Percentiles rank a stretch among this genome's conserved stretches.
Conservation (phyloP, 2,888 invertebrate species). For the Heliconius ismenius region DNA sequence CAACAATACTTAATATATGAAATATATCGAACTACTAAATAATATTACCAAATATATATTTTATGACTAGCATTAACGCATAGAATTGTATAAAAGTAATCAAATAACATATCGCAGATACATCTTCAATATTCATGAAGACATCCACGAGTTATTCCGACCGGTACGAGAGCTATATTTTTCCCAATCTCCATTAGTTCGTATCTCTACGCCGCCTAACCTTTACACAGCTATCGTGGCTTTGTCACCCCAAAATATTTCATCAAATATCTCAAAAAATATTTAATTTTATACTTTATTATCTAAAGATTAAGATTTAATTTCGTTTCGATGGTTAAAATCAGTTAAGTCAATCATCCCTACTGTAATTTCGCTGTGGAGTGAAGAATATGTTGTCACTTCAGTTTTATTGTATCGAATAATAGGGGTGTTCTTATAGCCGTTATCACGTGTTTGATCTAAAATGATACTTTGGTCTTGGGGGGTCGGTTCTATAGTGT, state of each 20-base stretch:
- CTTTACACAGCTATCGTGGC: conserved; percentile 66
- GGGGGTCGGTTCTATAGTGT: conserved; percentile 57
- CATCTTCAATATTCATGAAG: conserved; percentile 81
- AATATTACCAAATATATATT: conserved; percentile 47
- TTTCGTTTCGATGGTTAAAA: conserved; percentile 41
- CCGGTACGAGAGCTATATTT: conserved; percentile 73
- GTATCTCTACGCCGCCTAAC: conserved; percentile 76
- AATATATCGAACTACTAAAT: neutral
- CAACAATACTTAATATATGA: neutral
- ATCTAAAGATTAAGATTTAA: conserved; percentile 37
- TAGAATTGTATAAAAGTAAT: conserved; percentile 59
- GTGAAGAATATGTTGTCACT: conserved; percentile 81
- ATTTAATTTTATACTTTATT: conserved; percentile 49
- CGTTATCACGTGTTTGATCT: conserved; percentile 82
- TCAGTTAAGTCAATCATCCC: conserved; percentile 57
- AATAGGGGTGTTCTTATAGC: conserved; percentile 81
- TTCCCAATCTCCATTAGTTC: conserved; percentile 82
- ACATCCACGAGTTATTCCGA: conserved; percentile 76
- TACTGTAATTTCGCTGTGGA: conserved; percentile 69
- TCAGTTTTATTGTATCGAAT: conserved; percentile 82
- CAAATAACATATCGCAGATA: conserved; percentile 73
- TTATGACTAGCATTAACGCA: conserved; percentile 62
- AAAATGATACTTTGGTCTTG: conserved; percentile 78
- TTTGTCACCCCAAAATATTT: conserved; percentile 62
- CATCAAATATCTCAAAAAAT: conserved; percentile 50